Percentiles rank a stretch among this genome's conserved stretches.
These are phyloP conservation scores for Dryococelus australis DNA, from an alignment of 2,888 invertebrate species.

Conservation along the genomic window DNA sequence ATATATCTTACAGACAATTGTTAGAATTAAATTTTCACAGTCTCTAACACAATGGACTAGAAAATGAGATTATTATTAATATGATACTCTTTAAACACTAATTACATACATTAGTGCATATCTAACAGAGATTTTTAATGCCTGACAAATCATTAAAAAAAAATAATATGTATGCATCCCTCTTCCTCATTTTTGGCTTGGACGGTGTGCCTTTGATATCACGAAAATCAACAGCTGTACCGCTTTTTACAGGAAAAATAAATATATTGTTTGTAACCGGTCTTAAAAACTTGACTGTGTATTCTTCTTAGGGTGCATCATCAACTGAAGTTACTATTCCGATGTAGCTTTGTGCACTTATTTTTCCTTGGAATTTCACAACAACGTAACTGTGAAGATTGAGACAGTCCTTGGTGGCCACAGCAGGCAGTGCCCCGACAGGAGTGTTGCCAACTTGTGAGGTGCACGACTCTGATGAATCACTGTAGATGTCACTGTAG, in stretches of 20 bases:
- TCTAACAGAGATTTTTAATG: conserved; percentile 17
- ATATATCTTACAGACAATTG: not conserved
- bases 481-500: too few species aligned
- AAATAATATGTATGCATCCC: conserved; percentile 6
- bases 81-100: not conserved
- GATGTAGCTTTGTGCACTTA: not conserved
- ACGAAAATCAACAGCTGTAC: not conserved
- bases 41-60: too few species aligned
- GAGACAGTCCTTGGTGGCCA: not conserved
- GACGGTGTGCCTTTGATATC: not conserved
- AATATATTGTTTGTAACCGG: not conserved
- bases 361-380: not conserved
- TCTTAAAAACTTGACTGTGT: conserved; percentile 20
- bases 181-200: not conserved
- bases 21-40: not conserved
- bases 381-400: not conserved
- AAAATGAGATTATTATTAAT: not conserved
- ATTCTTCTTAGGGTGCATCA: not conserved
- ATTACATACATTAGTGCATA: not conserved
- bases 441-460: not conserved
- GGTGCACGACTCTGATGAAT: not conserved
- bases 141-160: conserved; percentile 17
- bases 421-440: not conserved
- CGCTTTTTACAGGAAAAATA: too few species aligned
- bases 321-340: not conserved